These are phyloP conservation scores for Laterallus jamaicensis DNA, from an alignment of 2,113 vertebrate species.

Conservation along the genomic window DNA sequence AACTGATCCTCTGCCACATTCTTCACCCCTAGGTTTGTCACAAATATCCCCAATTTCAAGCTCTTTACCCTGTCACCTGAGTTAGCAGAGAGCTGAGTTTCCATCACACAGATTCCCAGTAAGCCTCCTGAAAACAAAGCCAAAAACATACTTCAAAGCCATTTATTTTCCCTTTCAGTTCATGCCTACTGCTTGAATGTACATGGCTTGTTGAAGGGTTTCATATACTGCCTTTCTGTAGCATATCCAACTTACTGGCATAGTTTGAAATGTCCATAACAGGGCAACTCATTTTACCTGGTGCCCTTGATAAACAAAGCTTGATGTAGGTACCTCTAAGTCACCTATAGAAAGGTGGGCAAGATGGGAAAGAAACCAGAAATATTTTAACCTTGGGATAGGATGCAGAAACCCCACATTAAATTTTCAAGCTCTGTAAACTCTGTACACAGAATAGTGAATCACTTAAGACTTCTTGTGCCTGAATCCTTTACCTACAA, in stretches of 20 bases:
- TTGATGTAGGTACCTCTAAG: neutral
- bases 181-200: neutral
- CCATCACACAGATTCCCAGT: neutral
- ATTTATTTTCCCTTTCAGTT: neutral
- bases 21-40: neutral
- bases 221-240: neutral
- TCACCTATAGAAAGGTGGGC: neutral
- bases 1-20: neutral
- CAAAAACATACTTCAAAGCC: neutral
- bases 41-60: neutral
- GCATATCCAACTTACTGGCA: neutral
- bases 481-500: neutral
- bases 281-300: neutral
- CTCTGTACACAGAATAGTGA: neutral
- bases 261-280: neutral
- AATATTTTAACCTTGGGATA: neutral
- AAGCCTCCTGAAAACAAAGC: neutral
- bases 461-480: fast-evolving
- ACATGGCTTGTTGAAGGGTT: neutral
- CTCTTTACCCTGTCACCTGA: neutral
- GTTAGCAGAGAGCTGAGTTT: neutral
- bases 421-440: neutral
- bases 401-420: neutral
- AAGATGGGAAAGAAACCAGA: neutral
- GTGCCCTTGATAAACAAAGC: neutral